Percentiles rank a stretch among this genome's conserved stretches.
These are phyloP conservation scores for Sarcophaga peregrina DNA, from an alignment of 1,140 invertebrate species.

Conservation along the genomic window DNA sequence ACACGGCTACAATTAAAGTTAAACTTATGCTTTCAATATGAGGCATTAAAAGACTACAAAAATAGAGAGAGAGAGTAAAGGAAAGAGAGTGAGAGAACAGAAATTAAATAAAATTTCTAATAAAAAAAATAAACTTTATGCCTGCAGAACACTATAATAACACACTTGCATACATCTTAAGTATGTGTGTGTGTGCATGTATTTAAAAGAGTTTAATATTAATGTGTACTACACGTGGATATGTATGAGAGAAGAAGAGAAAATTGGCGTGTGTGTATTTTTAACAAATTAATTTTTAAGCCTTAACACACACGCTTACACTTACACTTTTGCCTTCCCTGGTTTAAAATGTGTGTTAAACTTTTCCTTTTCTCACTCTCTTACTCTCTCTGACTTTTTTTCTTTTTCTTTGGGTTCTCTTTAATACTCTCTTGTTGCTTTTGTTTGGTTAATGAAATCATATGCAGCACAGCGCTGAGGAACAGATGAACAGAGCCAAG, in stretches of 20 bases:
- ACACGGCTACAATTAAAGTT: background rate
- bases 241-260: no score
- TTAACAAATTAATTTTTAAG: conserved; percentile 25
- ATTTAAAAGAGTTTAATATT: no score
- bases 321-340: background rate
- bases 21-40: conserved; percentile 14
- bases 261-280: background rate
- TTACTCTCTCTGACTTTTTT: no score
- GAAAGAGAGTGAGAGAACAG: no score
- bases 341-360: background rate
- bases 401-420: no score
- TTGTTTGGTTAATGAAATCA: conserved; percentile 38
- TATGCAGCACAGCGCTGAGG: background rate
- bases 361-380: background rate
- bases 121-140: no score
- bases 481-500: background rate
- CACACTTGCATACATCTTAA: no score
- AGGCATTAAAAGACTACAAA: background rate
- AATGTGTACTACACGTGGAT: no score
- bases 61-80: background rate
- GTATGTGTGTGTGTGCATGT: no score
- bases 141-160: no score
- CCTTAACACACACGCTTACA: background rate
- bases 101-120: background rate
- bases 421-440: no score